phyloP scores from a whole-genome alignment of 2,113 vertebrate species.

The Cyrtonyx montezumae region DNA sequence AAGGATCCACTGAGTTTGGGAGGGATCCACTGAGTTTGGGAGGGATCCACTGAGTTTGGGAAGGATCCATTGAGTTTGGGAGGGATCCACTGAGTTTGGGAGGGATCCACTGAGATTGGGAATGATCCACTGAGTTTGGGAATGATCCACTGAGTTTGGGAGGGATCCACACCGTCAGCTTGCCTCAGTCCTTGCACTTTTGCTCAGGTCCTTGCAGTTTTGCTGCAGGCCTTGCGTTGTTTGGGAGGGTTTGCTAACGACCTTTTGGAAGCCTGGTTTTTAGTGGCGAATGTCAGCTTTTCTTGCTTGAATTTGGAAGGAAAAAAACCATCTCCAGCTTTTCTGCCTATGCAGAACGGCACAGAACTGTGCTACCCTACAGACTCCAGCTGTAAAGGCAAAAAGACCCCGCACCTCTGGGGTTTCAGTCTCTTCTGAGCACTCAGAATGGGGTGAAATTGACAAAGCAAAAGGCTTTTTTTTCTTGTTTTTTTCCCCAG shows the following conservation, averaged over 20 bases:
- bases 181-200: neutral
- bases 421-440: neutral
- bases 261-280: neutral
- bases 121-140: no score
- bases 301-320: neutral
- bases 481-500: neutral
- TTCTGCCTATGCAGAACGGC: neutral
- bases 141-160: neutral
- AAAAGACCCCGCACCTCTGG: neutral
- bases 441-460: neutral
- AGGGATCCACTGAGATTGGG: no score
- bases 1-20: neutral
- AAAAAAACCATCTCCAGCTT: neutral
- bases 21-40: neutral
- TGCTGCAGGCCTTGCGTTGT: neutral
- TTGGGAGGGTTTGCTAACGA: neutral
- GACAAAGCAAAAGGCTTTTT: neutral
- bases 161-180: neutral
- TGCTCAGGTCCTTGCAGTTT: neutral
- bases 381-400: neutral
- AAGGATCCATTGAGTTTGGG: neutral
- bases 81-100: neutral
- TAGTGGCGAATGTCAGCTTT: neutral
- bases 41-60: neutral
- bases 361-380: neutral